Conservation (phyloP, 2,797 vertebrate genomes). For the Oceanodroma leucorhoa region DNA sequence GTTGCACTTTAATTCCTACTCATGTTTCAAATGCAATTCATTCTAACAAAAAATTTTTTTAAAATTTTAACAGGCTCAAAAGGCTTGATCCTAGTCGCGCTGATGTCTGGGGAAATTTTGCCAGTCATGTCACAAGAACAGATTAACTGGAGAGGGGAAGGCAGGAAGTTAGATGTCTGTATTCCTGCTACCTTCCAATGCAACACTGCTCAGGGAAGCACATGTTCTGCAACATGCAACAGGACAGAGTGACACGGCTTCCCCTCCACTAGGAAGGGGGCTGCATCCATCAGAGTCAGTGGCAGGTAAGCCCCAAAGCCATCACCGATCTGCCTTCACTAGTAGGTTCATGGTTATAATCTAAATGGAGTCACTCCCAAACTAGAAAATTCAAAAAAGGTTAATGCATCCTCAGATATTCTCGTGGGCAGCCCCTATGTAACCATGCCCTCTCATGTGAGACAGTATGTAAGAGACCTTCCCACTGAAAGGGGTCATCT, state of each 20-base stretch:
- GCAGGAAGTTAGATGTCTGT: neutral
- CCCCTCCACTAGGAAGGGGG: neutral
- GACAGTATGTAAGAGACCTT: neutral
- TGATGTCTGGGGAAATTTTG: neutral
- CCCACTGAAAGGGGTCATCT: neutral
- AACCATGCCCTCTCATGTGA: neutral
- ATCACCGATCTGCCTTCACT: neutral
- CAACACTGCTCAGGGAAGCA: neutral
- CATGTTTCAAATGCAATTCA: neutral
- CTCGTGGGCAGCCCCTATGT: neutral
- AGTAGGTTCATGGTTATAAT: neutral
- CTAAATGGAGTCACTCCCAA: neutral
- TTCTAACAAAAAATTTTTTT: neutral
- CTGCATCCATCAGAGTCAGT: neutral
- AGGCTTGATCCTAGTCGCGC: neutral
- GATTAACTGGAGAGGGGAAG: neutral
- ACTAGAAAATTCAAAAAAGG: neutral
- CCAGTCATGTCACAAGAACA: neutral
- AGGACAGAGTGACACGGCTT: neutral
- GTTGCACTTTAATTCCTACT: neutral
- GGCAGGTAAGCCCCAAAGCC: neutral
- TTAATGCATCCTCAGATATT: neutral
- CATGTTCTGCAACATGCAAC: rapidly evolving
- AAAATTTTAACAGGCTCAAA: neutral
- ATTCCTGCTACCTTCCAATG: neutral